Conservation (phyloP, 1,140 invertebrate species). For the Platyura marginata region DNA sequence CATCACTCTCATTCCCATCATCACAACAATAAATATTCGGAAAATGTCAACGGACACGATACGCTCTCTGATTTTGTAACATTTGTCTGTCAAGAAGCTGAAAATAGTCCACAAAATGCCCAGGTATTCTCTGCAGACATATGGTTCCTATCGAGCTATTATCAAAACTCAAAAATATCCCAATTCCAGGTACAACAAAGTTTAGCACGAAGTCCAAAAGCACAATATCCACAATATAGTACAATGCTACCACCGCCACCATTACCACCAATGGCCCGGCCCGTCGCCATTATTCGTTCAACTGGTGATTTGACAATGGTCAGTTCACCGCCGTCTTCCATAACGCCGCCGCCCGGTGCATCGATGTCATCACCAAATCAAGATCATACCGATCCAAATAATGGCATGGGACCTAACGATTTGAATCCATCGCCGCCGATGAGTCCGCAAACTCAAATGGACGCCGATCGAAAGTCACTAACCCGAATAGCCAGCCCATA, state of each 20-base stretch:
- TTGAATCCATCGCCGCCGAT: constrained; percentile 20
- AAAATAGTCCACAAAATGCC: constrained; percentile 57
- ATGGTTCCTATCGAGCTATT: background rate
- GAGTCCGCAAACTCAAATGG: constrained; percentile 17
- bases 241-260: constrained; percentile 88
- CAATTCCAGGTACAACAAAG: background rate
- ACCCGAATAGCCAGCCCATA: constrained; percentile 8
- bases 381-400: constrained; percentile 12
- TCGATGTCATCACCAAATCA: constrained; percentile 20
- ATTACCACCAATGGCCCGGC: constrained; percentile 87
- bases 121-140: no score
- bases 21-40: background rate
- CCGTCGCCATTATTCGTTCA: constrained; percentile 85
- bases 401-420: constrained; percentile 8
- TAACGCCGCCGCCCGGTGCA: constrained; percentile 31
- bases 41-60: constrained; percentile 36
- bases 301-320: constrained; percentile 45
- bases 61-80: constrained; percentile 91
- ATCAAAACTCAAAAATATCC: background rate
- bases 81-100: constrained; percentile 86
- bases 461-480: constrained; percentile 15
- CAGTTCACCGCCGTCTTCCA: constrained; percentile 39
- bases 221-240: constrained; percentile 52
- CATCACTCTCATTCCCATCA: constrained; percentile 2
- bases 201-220: constrained; percentile 25